Conservation (phyloP, 2,797 vertebrate genomes). For the Glossophaga mutica region DNA sequence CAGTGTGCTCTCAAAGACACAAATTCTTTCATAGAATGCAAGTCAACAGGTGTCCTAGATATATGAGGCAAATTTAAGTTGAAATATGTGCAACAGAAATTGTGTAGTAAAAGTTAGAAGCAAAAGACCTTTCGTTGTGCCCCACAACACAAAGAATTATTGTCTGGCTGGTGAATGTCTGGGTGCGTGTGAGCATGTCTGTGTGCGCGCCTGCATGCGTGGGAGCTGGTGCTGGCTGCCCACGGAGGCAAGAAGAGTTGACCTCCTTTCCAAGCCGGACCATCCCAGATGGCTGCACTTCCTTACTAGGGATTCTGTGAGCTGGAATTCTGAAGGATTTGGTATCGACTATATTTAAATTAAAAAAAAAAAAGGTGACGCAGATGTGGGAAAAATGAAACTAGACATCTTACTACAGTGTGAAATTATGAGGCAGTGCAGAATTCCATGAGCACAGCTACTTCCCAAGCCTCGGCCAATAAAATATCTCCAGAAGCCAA, state of each 20-base stretch:
- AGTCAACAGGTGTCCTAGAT: not conserved
- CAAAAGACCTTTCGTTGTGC: not conserved
- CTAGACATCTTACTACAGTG: not conserved
- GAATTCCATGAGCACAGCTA: not conserved
- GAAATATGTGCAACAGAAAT: not conserved
- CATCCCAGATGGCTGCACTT: not conserved
- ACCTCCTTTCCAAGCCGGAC: not conserved
- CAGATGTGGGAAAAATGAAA: conserved; percentile 37
- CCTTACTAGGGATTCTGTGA: conserved; percentile 47
- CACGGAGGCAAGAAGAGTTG: not conserved
- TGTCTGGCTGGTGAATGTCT: not conserved
- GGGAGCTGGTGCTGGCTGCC: not conserved
- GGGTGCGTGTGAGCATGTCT: not conserved
- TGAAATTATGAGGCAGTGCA: conserved; percentile 24
- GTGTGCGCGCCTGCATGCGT: not conserved
- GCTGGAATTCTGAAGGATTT: not conserved
- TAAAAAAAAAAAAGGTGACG: conserved; percentile 8
- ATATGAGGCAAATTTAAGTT: not conserved
- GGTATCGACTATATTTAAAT: conserved; percentile 3
- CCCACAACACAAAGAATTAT: not conserved
- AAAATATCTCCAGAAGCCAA: not conserved
- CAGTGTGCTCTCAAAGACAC: not conserved
- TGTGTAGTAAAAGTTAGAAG: not conserved
- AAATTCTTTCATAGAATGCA: not conserved
- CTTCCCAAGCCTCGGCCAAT: conserved; percentile 1